Conservation (phyloP, 64 coral and sea anemone genomes). For the Dendronephthya gigantea region DNA sequence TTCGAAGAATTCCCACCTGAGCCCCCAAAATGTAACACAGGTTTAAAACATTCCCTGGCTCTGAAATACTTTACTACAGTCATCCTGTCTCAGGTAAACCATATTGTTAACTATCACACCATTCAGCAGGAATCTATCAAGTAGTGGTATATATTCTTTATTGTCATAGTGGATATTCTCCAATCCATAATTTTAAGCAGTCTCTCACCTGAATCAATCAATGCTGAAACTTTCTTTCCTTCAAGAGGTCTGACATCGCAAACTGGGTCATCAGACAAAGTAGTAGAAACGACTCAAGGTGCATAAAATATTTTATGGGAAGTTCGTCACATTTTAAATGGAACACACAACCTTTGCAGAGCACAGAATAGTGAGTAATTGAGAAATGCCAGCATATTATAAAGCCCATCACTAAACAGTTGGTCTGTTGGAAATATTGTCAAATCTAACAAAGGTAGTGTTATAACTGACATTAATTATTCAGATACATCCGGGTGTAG, state of each 20-base stretch:
- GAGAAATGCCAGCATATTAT: too few species aligned
- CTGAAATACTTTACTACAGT: neutral
- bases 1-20: neutral
- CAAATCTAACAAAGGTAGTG: too few species aligned
- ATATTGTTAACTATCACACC: constrained; percentile 23
- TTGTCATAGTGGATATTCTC: constrained; percentile 13
- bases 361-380: too few species aligned
- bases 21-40: neutral
- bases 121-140: constrained; percentile 36
- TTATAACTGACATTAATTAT: too few species aligned
- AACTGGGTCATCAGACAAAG: neutral
- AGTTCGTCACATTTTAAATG: too few species aligned
- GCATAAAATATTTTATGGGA: too few species aligned
- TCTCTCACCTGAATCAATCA: neutral
- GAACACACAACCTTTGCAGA: too few species aligned
- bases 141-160: constrained; percentile 32
- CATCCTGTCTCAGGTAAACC: neutral
- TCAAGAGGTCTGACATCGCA: neutral
- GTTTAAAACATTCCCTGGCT: neutral
- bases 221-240: neutral
- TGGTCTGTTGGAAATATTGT: too few species aligned
- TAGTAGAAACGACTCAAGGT: too few species aligned
- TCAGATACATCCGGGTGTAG: too few species aligned
- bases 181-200: constrained; percentile 8
- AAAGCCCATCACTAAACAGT: too few species aligned